Evolutionary conservation across 2,888 invertebrate genomes (phyloP), one percentile per base, ranked within the genome.

Genomic region (Drosophila maculinotata): DNA sequence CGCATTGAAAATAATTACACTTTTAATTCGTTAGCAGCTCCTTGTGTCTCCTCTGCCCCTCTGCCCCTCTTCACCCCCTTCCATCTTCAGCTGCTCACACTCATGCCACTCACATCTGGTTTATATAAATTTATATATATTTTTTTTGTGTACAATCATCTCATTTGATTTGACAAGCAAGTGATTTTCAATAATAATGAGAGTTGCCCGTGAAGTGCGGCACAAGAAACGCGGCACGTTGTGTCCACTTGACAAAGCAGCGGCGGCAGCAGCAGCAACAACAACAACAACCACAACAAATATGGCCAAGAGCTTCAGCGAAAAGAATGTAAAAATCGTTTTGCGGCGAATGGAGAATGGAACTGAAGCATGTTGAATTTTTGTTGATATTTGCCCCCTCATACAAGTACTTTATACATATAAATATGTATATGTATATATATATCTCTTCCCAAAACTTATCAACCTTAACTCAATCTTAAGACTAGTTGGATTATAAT

Each of bases 81-180:
- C 26, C 17, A n/a, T 26, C 4, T 9, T 35, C 28, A 26, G 4
- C 17, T 8, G 23, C 12, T 41, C 14, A 33, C 5, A 14, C 12
- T 41, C 14, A 33, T 14, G 12, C 33, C 42, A 7, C 20, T 33
- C 25, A 14, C 39, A 39, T 39, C 41, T 56, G n/a, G 15, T 48
- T 48, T 38, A 25, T 44, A 2, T 41, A 26, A 7, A n/a, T 48
- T 48, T 38, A 25, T 44, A 2, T 41, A 26, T 7, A n/a, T 28
- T 60, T 49, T 28, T 53, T 72, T 83, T 85, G 74, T 85, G 85
- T 85, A 70, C 77, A 88, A 87, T 85, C 85, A 85, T 85, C 85
- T 79, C 80, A 81, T 85, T 88, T 85, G 88, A 85, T 85, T 85
- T 85, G 85, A 85, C 88, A 85, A 75, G 87, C 87, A 88, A 85